Base-by-base conservation (phyloP, 2,797 vertebrate genomes). In the Hapalemur alaotrensis region DNA sequence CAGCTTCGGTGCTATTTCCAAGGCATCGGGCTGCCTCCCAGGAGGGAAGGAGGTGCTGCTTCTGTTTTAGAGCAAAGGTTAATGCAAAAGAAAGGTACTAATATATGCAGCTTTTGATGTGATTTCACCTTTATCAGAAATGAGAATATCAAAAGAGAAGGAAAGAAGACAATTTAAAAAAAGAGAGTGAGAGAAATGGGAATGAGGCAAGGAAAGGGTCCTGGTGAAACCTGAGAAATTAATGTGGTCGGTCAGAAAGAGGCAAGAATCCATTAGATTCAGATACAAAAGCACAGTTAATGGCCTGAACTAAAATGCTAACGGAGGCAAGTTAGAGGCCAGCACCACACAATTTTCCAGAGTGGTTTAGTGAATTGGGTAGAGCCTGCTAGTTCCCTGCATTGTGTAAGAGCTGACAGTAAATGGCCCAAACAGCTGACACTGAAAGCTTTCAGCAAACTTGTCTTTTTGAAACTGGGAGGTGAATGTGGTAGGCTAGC, bases 241-340 rank as follows among this genome's bases (percentile, higher is more conserved):
- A 73, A 87, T 84, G 95, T 73, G 85, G 30, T 92, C 63, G 82
- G 30, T 92, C 69, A 38, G 25, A 92, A 79, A 92, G 90, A 89
- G 95, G 83, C 90, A 80, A 32, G 63, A 48, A 93, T 69, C 91
- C 92, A 84, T 76, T 17, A 90, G 83, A 88, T 43, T 20, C 81
- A 89, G 81, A 91, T 4, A 82, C 81, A 92, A 96, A 97, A 89
- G 82, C 83, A 54, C 81, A 94, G 87, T 82, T 85, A 94, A 94
- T 79, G 76, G 86, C 59, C 30, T 65, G 86, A 95, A 70, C 41
- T 20, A 96, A 97, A 96, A 92, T 35, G 92, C 88, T 92, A 88
- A 91, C 28, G 1, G 63, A 76, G 80, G 84, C n/a, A 0, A 93
- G 89, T 70, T 78, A 41, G 88, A 50, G 38, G 78, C 91, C 67